Percentiles rank a stretch among this genome's conserved stretches.
Conservation (phyloP, 2,888 invertebrate species). For the Drosophila ezoana region DNA sequence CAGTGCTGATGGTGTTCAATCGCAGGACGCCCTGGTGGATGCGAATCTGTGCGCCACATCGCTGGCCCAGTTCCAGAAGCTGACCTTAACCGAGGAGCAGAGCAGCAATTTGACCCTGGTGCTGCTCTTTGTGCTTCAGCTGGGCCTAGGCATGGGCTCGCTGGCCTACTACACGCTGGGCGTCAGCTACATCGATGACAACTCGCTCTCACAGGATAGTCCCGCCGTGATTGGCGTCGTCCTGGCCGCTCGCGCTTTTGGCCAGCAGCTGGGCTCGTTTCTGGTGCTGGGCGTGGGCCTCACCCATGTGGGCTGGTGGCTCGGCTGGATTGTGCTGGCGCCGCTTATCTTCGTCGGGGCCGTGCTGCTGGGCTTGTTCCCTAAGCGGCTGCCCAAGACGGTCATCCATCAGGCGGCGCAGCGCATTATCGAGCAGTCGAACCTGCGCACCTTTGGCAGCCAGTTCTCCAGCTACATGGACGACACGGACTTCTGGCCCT, state of each 20-base stretch:
- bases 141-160: conserved; percentile 85
- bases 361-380: conserved; percentile 86
- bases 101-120: conserved; percentile 83
- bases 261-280: conserved; percentile 83
- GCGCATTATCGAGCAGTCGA: conserved; percentile 85
- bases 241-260: conserved; percentile 82
- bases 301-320: conserved; percentile 83
- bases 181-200: conserved; percentile 88
- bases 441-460: conserved; percentile 72
- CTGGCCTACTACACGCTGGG: conserved; percentile 87
- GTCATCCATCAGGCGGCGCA: conserved; percentile 87
- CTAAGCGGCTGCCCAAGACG: conserved; percentile 86
- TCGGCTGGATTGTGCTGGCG: conserved; percentile 86
- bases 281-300: conserved; percentile 81
- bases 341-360: conserved; percentile 85
- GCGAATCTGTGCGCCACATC: conserved; percentile 73
- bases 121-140: conserved; percentile 86
- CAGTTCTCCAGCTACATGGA: conserved; percentile 82
- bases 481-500: conserved; percentile 85
- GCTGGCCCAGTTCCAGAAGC: conserved; percentile 51
- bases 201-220: conserved; percentile 86
- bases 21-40: conserved; percentile 47
- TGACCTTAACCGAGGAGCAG: conserved; percentile 69
- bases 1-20: conserved; percentile 63
- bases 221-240: conserved; percentile 85